A percentile compares a stretch with the other conserved stretches of the same genome.
Conservation (phyloP, 2,888 invertebrate species). For the Ctenicera cuprea region DNA sequence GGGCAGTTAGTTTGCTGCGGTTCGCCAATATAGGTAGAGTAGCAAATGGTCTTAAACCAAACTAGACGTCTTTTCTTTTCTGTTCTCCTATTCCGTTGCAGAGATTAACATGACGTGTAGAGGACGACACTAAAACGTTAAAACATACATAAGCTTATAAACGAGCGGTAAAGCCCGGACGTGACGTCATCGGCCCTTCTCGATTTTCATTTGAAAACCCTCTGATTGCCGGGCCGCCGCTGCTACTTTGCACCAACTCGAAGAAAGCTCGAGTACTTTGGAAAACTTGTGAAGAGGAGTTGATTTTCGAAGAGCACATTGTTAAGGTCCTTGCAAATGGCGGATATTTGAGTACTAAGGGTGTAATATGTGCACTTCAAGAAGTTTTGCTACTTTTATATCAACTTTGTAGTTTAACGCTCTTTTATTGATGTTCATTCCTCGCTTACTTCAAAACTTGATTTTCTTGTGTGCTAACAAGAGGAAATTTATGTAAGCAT, state of each 20-base stretch:
- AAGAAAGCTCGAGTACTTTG: constrained; percentile 46
- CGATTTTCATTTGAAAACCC: constrained; percentile 54
- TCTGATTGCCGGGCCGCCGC: constrained; percentile 46
- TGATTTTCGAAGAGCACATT: constrained; percentile 50
- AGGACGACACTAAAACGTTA: constrained; percentile 34
- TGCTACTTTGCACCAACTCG: constrained; percentile 33
- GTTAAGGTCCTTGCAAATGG: constrained; percentile 44
- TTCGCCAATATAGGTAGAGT: constrained; percentile 5
- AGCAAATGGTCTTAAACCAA: not conserved
- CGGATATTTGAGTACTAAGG: constrained; percentile 42
- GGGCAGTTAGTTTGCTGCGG: constrained; percentile 21
- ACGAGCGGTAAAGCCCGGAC: constrained; percentile 50
- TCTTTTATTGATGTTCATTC: constrained; percentile 21
- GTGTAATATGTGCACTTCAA: constrained; percentile 45
- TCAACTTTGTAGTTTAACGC: constrained; percentile 21
- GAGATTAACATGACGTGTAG: constrained; percentile 42
- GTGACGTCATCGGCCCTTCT: constrained; percentile 53
- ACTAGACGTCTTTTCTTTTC: constrained; percentile 4
- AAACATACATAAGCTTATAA: constrained; percentile 51
- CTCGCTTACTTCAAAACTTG: not conserved
- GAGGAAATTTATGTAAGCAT: constrained; percentile 3
- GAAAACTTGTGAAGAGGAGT: constrained; percentile 52
- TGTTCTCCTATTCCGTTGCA: not conserved
- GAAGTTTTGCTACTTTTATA: constrained; percentile 41
- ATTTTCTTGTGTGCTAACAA: not conserved